A percentile compares a stretch with the other conserved stretches of the same genome.
phyloP scores from a whole-genome alignment of 2,797 vertebrate genomes.

The Argyrosomus regius region DNA sequence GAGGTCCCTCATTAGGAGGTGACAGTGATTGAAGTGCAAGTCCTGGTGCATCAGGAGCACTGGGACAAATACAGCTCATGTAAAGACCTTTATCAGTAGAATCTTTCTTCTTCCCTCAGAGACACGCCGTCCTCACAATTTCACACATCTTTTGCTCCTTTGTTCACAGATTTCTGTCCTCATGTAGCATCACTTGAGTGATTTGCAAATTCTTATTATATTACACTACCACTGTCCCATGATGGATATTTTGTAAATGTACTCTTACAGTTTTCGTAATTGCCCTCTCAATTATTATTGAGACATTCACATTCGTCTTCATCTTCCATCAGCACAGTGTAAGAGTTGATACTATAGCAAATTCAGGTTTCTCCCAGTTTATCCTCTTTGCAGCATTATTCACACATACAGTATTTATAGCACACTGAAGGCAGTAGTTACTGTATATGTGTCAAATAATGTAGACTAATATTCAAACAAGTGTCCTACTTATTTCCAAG shows the following conservation, averaged over 20 bases:
- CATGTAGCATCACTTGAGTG: background rate
- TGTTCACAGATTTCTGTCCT: conserved; percentile 13
- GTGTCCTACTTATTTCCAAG: conserved; percentile 10
- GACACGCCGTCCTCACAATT: conserved; percentile 12
- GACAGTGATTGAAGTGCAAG: conserved; percentile 73
- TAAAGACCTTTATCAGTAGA: conserved; percentile 37
- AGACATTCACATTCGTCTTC: background rate
- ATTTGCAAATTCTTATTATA: conserved; percentile 6
- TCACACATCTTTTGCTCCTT: conserved; percentile 21
- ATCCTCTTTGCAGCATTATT: conserved; percentile 10
- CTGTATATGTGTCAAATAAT: conserved; percentile 11
- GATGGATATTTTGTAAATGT: conserved; percentile 17
- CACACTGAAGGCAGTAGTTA: background rate
- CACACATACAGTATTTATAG: conserved; percentile 5
- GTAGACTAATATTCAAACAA: conserved; percentile 8
- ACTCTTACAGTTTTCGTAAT: conserved; percentile 10
- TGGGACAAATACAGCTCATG: conserved; percentile 39
- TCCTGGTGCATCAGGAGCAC: conserved; percentile 40
- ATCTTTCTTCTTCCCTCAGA: conserved; percentile 20
- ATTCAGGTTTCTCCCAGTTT: conserved; percentile 2
- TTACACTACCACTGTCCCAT: background rate
- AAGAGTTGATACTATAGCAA: background rate
- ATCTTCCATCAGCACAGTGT: background rate
- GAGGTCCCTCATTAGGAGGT: conserved; percentile 68
- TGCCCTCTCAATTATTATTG: conserved; percentile 6